Evolutionary conservation across 2,888 invertebrate genomes (phyloP), one percentile per base, ranked within the genome.

Genomic region (Xestia sexstrigata): DNA sequence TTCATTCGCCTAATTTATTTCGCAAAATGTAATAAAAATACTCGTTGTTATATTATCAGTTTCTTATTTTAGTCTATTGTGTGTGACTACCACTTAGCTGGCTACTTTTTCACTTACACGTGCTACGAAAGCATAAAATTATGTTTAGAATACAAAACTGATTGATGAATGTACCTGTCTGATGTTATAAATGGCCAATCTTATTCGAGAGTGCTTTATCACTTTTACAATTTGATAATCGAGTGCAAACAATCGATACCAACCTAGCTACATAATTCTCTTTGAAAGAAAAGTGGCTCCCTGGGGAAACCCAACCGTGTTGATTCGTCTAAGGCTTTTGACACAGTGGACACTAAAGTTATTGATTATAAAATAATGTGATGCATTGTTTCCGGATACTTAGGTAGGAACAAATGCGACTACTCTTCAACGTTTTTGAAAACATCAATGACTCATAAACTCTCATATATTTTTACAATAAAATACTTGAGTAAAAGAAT

Each of bases 11-110:
- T 67, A 67, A 26, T 66, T n/a, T 42, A 55, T 60, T 62, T 58
- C n/a, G n/a, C 17, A 39, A 60, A n/a, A 49, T 7, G 0, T 52
- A 63, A 49, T 39, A 55, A n/a, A 70, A 7, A 47, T 74, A 17
- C 0, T 4, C 1, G 5, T 68, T 58, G 52, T 15, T 2, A 47
- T 58, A 60, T 15, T 2, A 47, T 65, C 4, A 47, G 26, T 78
- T 66, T 45, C 42, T 70, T 67, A 49, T 70, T 65, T 63, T 71
- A 84, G 35, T 66, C 55, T 76, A 67, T 76, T 75, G 84, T 74
- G 20, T 63, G 35, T 39, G 13, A n/a, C n/a, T 42, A n/a, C 8
- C n/a, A 8, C 20, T 39, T 26, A 30, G 2, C 15, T 60, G 35
- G 17, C 20, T 45, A 26, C 9, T 49, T 73, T 66, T 73, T 26